Percentiles rank a stretch among this genome's conserved stretches.
Evolutionary conservation across 2,888 invertebrate species (phyloP).

Genomic region (Eupithecia subfuscata): DNA sequence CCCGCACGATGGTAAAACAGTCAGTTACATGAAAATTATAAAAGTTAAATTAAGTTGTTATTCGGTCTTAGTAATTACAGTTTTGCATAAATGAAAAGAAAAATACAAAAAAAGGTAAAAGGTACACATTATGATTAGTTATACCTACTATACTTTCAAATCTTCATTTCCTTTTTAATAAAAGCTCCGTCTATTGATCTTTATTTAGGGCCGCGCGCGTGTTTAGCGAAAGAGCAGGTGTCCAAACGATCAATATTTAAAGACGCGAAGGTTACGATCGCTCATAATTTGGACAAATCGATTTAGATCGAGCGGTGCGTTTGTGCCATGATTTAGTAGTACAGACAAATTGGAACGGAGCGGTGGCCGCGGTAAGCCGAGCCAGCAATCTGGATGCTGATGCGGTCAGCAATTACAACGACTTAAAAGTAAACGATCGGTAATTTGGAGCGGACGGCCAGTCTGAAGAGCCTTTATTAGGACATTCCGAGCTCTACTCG

Average conservation of each 20-base stretch:
- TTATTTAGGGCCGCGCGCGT: conserved; percentile 26
- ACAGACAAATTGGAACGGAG: conserved; percentile 77
- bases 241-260: conserved; percentile 67
- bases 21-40: too few relatives aligned
- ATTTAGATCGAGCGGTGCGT: conserved; percentile 80
- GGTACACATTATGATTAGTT: too few relatives aligned
- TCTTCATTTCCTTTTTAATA: conserved; percentile 3
- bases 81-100: too few relatives aligned
- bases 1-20: too few relatives aligned
- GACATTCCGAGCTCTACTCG: conserved; percentile 44
- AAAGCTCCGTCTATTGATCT: conserved; percentile 19
- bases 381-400: conserved; percentile 67
- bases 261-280: conserved; percentile 55
- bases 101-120: too few relatives aligned
- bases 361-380: conserved; percentile 28
- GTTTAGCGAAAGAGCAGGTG: conserved; percentile 59
- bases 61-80: too few relatives aligned
- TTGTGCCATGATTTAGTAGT: conserved; percentile 81
- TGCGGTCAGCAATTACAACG: conserved; percentile 76
- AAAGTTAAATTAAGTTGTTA: too few relatives aligned
- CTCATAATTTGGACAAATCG: conserved; percentile 81
- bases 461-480: conserved; percentile 59
- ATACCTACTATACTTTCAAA: not conserved
- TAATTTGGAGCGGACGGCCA: conserved; percentile 71
- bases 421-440: conserved; percentile 74